Evolutionary conservation across 2,888 invertebrate species (phyloP), one percentile per base, ranked within the genome.

Genomic region (Hirtodrosophila alboralis): DNA sequence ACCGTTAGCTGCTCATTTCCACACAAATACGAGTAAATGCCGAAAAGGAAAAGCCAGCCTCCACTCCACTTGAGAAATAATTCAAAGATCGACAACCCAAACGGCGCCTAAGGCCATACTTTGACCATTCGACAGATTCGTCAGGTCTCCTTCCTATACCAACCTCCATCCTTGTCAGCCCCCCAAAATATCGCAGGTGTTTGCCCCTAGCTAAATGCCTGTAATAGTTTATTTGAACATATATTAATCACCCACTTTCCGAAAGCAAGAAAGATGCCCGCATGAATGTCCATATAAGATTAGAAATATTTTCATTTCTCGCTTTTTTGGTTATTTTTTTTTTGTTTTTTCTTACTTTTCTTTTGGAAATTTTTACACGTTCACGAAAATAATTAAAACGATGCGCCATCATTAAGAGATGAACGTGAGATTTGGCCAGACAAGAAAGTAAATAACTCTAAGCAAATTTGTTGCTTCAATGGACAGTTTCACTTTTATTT

Each of bases 1-100:
- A 86, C 90, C 89, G 90, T 89, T 90, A 89, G 80, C 75, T 88
- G 84, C 78, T 80, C 73, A 87, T 86, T 81, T 83, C 80, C 84
- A 84, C 81, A 83, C 86, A 84, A 78, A 84, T 67, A 59, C 53
- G 41, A 40, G 47, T 36, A 85, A 85, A 85, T 75, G 74, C 84
- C 86, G 76, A 76, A 71, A 78, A 85, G 84, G 77, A 64, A 71
- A 65, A 67, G 53, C 56, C 59, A 49, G 36, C 51, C 45, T 37
- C 13, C 31, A 21, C 58, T 57, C 66, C 79, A 84, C 68, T 70
- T 64, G 67, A 85, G 63, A 68, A 69, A 69, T 75, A 67, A 74
- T 58, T 70, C 63, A 64, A 59, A 59, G 54, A 58, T 57, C 61
- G 68, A 73, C 74, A 52, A 52, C 40, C 40, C 45, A 57, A 65